Base-by-base conservation (phyloP, 2,888 invertebrate species). In the Terebella lapidaria region DNA sequence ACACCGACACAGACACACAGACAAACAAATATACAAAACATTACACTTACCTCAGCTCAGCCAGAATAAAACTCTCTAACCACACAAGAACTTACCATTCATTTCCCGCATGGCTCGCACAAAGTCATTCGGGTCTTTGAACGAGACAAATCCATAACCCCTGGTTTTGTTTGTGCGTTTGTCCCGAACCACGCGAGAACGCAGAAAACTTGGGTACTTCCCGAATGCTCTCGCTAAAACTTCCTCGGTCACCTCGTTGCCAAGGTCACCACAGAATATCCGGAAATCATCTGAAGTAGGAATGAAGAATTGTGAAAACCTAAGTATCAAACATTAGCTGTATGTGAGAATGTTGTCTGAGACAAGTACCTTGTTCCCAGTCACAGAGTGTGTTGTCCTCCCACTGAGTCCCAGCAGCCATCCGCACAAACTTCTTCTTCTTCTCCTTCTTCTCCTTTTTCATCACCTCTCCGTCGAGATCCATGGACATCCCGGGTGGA, bases 81-180 rank as follows among this genome's bases (percentile, higher is more conserved):
- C n/a, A n/a, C n/a, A n/a, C n/a, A n/a, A n/a, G n/a, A n/a, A n/a
- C 85, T 86, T 78, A 92, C 94, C 99, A 81, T 99, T 97, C 92
- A 99, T 94, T 84, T 99, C 99, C 76, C 96, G 92, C 91, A 97
- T 97, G 5, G 99, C 99, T 72, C 91, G 89, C 57, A 94, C 94
- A 77, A 97, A 99, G 81, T 99, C 99, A 30, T 91, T 89, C 0
- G 96, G 95, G 81, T 97, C 95, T 74, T 92, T 93, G 80, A 99
- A 99, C 74, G 96, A 96, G 67, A 97, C 93, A 81, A 99, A 99
- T 0, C 99, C 99, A 80, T 94, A 99, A 0, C 99, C 99, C 83
- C 96, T 96, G 66, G 94, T 95, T 81, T 99, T 99, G 77, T 96
- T 96, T 0, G 94, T 94, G 42, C 96, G 84, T 75, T 94, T 94